phyloP scores from a whole-genome alignment of 1,140 invertebrate genomes.

The Nasonia longicornis region DNA sequence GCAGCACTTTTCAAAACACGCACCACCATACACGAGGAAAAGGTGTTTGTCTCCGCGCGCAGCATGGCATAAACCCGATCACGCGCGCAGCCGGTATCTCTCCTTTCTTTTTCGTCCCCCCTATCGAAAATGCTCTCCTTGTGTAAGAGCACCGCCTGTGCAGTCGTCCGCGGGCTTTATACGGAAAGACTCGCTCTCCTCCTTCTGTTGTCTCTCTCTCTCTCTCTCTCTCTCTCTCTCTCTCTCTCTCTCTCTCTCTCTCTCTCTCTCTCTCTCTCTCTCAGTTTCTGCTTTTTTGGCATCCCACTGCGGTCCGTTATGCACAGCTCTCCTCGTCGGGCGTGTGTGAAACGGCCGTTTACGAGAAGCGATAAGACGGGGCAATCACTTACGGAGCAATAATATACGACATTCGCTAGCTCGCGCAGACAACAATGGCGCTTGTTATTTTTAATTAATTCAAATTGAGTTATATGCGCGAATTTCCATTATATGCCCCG shows the following conservation, averaged over 20 bases:
- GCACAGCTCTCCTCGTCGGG: neutral
- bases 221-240: too few species aligned
- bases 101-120: conserved; percentile 44
- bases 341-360: neutral
- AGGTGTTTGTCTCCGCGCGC: neutral
- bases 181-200: conserved; percentile 14
- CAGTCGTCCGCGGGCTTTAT: conserved; percentile 19
- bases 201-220: neutral
- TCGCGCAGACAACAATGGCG: neutral
- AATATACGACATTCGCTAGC: neutral
- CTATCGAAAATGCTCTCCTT: conserved; percentile 38
- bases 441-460: neutral
- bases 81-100: neutral
- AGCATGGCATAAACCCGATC: too few species aligned
- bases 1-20: neutral
- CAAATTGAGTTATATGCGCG: neutral
- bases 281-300: neutral
- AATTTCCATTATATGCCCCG: neutral
- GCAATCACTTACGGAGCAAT: neutral
- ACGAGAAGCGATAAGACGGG: neutral
- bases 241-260: neutral
- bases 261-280: neutral
- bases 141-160: neutral
- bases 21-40: neutral
- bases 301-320: neutral